Conservation (phyloP, 2,797 vertebrate genomes). For the Pipistrellus kuhlii region DNA sequence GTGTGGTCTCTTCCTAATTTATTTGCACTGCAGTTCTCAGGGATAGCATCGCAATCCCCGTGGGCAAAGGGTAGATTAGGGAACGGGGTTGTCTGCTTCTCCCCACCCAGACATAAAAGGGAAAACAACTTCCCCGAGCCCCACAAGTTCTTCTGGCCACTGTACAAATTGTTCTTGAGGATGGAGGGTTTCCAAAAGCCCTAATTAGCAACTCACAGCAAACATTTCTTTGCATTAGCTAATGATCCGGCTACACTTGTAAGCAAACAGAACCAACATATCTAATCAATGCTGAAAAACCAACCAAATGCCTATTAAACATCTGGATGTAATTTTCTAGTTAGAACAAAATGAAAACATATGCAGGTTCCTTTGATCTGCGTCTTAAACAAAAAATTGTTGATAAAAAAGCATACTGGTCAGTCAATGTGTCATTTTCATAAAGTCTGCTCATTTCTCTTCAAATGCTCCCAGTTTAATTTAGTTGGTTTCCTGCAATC, state of each 20-base stretch:
- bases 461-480: conserved; percentile 92
- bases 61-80: conserved; percentile 88
- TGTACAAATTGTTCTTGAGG: conserved; percentile 89
- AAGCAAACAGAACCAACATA: conserved; percentile 92
- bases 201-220: conserved; percentile 91
- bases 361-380: conserved; percentile 94
- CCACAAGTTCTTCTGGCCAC: conserved; percentile 89
- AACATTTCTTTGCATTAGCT: conserved; percentile 94
- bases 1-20: conserved; percentile 90
- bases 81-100: conserved; percentile 82
- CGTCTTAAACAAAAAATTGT: conserved; percentile 90
- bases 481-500: conserved; percentile 93
- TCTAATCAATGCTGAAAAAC: conserved; percentile 92
- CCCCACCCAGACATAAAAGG: conserved; percentile 85
- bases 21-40: conserved; percentile 87
- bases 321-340: conserved; percentile 96
- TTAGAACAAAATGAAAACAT: conserved; percentile 93
- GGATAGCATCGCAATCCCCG: conserved; percentile 87
- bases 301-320: conserved; percentile 92
- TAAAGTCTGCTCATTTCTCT: conserved; percentile 87
- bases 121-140: conserved; percentile 87
- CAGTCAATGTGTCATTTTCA: conserved; percentile 93
- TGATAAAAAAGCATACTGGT: conserved; percentile 88
- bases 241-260: conserved; percentile 93
- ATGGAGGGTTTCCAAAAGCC: conserved; percentile 89